Base-by-base conservation (phyloP, 1,140 invertebrate species). In the Lycorma delicatula region DNA sequence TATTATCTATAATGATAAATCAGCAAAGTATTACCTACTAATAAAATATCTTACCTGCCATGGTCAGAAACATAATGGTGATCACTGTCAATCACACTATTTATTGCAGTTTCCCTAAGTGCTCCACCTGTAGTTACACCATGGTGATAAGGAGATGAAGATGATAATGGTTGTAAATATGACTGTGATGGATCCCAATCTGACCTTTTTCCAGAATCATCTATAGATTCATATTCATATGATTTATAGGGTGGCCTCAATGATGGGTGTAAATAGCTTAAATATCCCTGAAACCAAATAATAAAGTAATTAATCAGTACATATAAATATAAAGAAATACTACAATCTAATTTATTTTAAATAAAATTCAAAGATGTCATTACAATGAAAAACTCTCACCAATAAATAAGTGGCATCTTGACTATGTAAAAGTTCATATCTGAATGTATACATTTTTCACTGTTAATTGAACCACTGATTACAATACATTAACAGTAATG, bases 161-260 rank as follows among this genome's bases (percentile, higher is more conserved):
- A 62, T n/a, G n/a, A n/a, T n/a, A n/a, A n/a, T 23, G 26, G 53
- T 55, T 46, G 44, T 23, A 70, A 52, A 59, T 72, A 71, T 11
- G 70, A 68, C 61, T 72, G 71, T 12, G 70, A 71, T 13, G 68
- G 66, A 51, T 72, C 71, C 69, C 68, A 71, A n/a, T 71, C 69
- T 13, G 63, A 64, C 22, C 58, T 52, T 56, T 66, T 60, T 7
- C 67, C 60, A 11, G 49, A 27, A 54, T 75, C 73, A 58, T 75
- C 73, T 31, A 76, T 69, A 25, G 73, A 76, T 59, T 76, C 75
- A 62, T 73, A 76, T 60, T 77, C 75, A 61, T 70, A 76, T 11
- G 74, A 74, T 60, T 77, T 77, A 62, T 74, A 74, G 6, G 70
- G 72, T 27, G 69, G 69, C 54, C 66, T 64, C 59, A 72, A 63